Conservation (phyloP, 2,888 invertebrate genomes). For the Stegophylla sp. region DNA sequence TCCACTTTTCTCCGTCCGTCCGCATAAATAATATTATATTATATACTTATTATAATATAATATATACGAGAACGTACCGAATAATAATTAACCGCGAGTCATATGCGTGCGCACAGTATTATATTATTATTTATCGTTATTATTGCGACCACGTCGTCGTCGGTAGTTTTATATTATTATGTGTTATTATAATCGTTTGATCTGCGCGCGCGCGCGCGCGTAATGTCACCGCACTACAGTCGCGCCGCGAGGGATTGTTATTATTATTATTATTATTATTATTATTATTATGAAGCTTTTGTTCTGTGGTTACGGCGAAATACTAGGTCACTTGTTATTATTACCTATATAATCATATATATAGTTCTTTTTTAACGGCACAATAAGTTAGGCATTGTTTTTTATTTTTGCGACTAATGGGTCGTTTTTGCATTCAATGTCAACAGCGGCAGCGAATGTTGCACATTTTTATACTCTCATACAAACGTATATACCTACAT, state of each 20-base stretch:
- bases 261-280: constrained; percentile 22
- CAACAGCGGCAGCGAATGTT: constrained; percentile 7
- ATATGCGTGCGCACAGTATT: background rate
- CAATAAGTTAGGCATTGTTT: background rate
- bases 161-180: constrained; percentile 4
- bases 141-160: constrained; percentile 38
- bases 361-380: background rate
- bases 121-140: constrained; percentile 19
- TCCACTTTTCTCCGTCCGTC: background rate
- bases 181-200: constrained; percentile 42
- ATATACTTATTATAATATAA: background rate
- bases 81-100: constrained; percentile 50
- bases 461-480: background rate
- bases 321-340: constrained; percentile 27
- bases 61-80: constrained; percentile 3
- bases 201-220: constrained; percentile 34
- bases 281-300: constrained; percentile 46
- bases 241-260: constrained; percentile 33
- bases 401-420: constrained; percentile 24
- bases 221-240: constrained; percentile 29
- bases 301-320: constrained; percentile 14
- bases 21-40: background rate
- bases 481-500: background rate
- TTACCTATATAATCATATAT: background rate
- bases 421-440: constrained; percentile 30